Evolutionary conservation across 2,888 invertebrate species (phyloP).

Genomic region (Meganola albula): DNA sequence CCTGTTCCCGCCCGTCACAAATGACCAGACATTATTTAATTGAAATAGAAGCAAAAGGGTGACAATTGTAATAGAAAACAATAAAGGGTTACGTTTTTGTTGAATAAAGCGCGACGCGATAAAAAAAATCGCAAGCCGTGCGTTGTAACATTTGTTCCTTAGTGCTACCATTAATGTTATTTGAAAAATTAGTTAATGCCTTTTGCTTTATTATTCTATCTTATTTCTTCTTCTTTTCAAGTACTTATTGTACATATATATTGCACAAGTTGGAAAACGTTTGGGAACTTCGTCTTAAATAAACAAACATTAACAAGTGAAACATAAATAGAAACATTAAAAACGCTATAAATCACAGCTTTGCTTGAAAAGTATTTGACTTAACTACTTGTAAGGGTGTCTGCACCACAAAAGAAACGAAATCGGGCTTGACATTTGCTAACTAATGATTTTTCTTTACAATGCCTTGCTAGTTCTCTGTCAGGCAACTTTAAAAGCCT

Average conservation of each 20-base stretch:
- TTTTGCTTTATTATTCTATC: too few relatives aligned
- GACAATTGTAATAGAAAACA: conserved; percentile 75
- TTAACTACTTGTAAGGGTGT: conserved; percentile 59
- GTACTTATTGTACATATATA: too few relatives aligned
- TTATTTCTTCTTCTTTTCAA: too few relatives aligned
- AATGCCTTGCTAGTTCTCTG: conserved; percentile 57
- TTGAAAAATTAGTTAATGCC: too few relatives aligned
- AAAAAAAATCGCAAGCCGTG: conserved; percentile 75
- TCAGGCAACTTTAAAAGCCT: conserved; percentile 52
- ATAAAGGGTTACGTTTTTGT: conserved; percentile 71
- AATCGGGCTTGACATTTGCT: conserved; percentile 58
- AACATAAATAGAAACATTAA: conserved; percentile 36
- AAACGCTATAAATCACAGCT: conserved; percentile 51
- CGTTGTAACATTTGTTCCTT: conserved; percentile 71
- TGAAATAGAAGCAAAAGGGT: conserved; percentile 75
- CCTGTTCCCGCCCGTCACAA: conserved; percentile 48
- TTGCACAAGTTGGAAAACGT: too few relatives aligned
- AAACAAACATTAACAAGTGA: conserved; percentile 29
- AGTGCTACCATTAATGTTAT: too few relatives aligned
- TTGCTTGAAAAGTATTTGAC: conserved; percentile 49
- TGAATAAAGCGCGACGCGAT: conserved; percentile 56
- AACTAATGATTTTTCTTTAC: conserved; percentile 66
- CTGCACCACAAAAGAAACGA: conserved; percentile 47
- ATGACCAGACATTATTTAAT: conserved; percentile 79
- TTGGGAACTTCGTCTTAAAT: too few relatives aligned